Evolutionary conservation across 2,888 invertebrate genomes (phyloP).

Genomic region (Eristalinus aeneus): DNA sequence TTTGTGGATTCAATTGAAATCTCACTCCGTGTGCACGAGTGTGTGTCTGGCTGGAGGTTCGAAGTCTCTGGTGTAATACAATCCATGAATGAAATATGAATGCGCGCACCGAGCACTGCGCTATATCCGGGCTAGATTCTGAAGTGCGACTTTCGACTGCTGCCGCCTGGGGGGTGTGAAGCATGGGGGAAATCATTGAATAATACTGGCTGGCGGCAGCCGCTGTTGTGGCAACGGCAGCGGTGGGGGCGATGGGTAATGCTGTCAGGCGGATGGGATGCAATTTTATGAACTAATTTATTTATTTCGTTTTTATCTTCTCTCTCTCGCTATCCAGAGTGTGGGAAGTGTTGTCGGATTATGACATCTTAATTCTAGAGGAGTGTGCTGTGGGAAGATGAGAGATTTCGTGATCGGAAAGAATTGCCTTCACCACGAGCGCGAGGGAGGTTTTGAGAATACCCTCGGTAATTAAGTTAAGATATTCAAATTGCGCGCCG

Average conservation of each 20-base stretch:
- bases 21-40: constrained; percentile 11
- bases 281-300: constrained; percentile 60
- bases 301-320: not conserved
- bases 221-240: not conserved
- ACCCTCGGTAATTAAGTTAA: constrained; percentile 18
- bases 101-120: constrained; percentile 20
- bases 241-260: not conserved
- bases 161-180: not conserved
- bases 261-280: constrained; percentile 31
- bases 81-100: constrained; percentile 20
- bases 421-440: constrained; percentile 12
- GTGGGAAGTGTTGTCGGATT: constrained; percentile 61
- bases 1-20: constrained; percentile 44
- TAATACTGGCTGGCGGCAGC: constrained; percentile 26
- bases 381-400: constrained; percentile 56
- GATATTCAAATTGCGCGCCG: constrained; percentile 26
- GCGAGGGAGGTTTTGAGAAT: not conserved
- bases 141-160: constrained; percentile 62
- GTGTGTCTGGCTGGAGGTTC: constrained; percentile 27
- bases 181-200: constrained; percentile 26
- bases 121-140: constrained; percentile 53
- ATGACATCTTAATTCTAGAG: constrained; percentile 26
- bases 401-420: constrained; percentile 36
- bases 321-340: constrained; percentile 31
- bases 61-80: constrained; percentile 57